A percentile compares a stretch with the other conserved stretches of the same genome.
Conservation (phyloP, 2,888 invertebrate species). For the Clanis bilineata region DNA sequence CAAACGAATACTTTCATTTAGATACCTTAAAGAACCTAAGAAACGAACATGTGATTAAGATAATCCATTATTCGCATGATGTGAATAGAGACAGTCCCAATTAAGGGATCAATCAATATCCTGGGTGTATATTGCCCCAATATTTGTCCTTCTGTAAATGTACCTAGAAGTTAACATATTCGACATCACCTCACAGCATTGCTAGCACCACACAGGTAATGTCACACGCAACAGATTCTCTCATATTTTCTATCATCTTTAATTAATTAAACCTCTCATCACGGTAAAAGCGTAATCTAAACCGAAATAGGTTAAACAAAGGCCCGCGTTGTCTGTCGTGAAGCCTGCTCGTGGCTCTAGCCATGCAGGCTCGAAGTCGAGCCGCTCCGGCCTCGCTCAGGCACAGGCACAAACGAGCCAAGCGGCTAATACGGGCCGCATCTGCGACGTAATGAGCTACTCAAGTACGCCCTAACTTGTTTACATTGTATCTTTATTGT, state of each 20-base stretch:
- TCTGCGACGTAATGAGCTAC: conserved; percentile 79
- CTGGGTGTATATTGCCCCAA: too few relatives aligned
- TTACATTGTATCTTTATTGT: conserved; percentile 82
- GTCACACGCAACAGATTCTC: not conserved
- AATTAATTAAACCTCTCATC: conserved; percentile 34
- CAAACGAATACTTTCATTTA: too few relatives aligned
- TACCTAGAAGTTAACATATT: too few relatives aligned
- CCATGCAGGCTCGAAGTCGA: conserved; percentile 30
- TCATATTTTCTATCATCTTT: conserved; percentile 8
- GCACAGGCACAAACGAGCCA: conserved; percentile 48
- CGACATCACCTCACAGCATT: not conserved
- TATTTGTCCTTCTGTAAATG: too few relatives aligned
- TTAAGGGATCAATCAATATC: too few relatives aligned
- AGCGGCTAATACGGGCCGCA: conserved; percentile 71
- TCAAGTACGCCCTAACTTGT: conserved; percentile 81
- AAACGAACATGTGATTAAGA: too few relatives aligned
- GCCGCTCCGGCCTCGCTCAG: conserved; percentile 26
- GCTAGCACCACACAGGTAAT: not conserved
- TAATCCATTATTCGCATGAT: too few relatives aligned
- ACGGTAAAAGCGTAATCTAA: conserved; percentile 73
- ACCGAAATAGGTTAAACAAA: conserved; percentile 80
- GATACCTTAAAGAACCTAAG: too few relatives aligned
- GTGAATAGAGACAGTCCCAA: too few relatives aligned
- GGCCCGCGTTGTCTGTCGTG: conserved; percentile 38
- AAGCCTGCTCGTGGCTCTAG: conserved; percentile 44